phyloP scores from a whole-genome alignment of 1,140 invertebrate genomes.

The Batillaria attramentaria region DNA sequence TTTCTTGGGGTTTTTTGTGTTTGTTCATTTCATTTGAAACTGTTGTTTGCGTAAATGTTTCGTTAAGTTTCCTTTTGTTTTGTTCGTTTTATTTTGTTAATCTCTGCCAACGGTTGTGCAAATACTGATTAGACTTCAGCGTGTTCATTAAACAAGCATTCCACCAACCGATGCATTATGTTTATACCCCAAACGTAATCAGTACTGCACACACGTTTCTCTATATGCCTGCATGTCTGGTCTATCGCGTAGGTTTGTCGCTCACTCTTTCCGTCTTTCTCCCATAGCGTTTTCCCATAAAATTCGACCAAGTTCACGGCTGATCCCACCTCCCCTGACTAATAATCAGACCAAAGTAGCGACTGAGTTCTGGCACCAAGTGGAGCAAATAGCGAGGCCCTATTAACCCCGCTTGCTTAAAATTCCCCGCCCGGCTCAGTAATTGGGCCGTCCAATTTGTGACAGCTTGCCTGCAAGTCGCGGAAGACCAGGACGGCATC shows the following conservation, averaged over 20 bases:
- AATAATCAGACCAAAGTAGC: background rate
- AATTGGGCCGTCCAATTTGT: constrained; percentile 29
- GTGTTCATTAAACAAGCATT: too few species aligned
- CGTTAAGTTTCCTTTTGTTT: background rate
- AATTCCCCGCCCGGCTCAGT: background rate
- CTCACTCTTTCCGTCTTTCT: background rate
- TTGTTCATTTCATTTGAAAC: too few species aligned
- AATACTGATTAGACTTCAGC: too few species aligned
- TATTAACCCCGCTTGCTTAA: constrained; percentile 22
- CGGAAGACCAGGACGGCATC: too few species aligned
- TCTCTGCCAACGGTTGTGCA: background rate
- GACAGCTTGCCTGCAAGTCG: background rate
- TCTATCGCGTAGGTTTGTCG: background rate
- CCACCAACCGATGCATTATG: too few species aligned
- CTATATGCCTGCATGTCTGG: background rate
- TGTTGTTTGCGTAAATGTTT: background rate
- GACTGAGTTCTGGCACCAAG: background rate
- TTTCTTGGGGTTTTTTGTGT: background rate
- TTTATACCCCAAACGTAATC: background rate
- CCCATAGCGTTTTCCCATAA: background rate
- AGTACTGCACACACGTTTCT: background rate
- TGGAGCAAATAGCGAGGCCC: background rate
- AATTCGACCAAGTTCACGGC: background rate
- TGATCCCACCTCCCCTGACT: background rate
- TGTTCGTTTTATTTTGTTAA: background rate